Evolutionary conservation across 2,113 vertebrate species (phyloP).

Genomic region (Bujurquina vittata): DNA sequence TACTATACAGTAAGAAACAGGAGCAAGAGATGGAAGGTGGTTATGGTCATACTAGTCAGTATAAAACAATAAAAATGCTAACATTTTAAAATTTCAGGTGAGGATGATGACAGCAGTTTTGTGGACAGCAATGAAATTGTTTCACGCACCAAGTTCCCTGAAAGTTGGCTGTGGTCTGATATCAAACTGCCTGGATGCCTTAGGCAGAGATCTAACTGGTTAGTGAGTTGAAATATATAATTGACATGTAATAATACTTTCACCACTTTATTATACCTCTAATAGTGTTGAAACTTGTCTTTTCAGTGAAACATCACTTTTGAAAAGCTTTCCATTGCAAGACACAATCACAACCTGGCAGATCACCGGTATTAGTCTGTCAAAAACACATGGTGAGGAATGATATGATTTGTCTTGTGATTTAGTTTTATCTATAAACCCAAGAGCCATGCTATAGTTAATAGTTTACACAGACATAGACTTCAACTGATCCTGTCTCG

Average conservation of each 20-base stretch:
- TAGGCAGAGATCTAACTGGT: constrained; percentile 13
- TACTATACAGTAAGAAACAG: constrained; percentile 72
- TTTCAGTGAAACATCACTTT: constrained; percentile 17
- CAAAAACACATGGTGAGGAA: constrained; percentile 66
- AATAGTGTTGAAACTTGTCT: not conserved
- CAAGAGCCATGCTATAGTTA: not conserved
- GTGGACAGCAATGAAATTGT: constrained; percentile 58
- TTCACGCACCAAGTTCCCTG: constrained; percentile 71
- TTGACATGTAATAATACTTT: not conserved
- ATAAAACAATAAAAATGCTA: not conserved
- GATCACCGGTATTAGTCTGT: constrained; percentile 86
- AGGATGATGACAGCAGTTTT: constrained; percentile 51
- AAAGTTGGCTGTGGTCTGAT: constrained; percentile 76
- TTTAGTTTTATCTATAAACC: not conserved
- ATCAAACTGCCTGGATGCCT: constrained; percentile 53
- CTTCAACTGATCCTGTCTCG: no score
- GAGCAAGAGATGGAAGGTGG: no score
- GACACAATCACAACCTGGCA: constrained; percentile 94
- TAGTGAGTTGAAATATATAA: not conserved
- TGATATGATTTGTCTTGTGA: not conserved
- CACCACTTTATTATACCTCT: not conserved
- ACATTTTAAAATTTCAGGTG: constrained; percentile 46
- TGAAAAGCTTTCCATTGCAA: constrained; percentile 67
- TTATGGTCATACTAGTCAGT: not conserved
- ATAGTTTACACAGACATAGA: no score